Conservation (phyloP, 2,888 invertebrate species). For the Sphecodes monilicornis region DNA sequence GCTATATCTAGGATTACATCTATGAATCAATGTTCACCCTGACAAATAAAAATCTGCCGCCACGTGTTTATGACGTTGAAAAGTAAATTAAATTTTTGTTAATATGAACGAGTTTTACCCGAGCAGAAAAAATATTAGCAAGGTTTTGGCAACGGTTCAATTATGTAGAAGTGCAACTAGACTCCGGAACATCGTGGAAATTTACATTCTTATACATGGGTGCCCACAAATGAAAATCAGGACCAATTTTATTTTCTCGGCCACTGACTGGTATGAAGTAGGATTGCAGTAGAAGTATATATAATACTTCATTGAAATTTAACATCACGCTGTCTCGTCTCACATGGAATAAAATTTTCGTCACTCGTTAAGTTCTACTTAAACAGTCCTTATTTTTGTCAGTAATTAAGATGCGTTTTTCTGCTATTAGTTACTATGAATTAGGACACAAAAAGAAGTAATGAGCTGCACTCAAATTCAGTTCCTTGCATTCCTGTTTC, state of each 20-base stretch:
- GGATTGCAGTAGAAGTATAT: no score
- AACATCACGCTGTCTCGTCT: no score
- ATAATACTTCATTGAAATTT: no score
- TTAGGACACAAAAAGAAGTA: no score
- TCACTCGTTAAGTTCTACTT: no score
- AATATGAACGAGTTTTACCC: not conserved
- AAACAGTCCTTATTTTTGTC: no score
- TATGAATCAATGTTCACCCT: not conserved
- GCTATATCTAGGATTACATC: not conserved
- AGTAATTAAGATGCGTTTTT: no score
- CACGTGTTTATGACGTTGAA: not conserved
- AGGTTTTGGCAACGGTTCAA: not conserved
- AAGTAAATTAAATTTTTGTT: not conserved
- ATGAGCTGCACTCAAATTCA: no score
- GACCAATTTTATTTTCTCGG: not conserved
- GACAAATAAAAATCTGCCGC: not conserved
- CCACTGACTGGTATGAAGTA: not conserved
- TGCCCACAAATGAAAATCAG: not conserved
- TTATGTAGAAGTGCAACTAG: not conserved
- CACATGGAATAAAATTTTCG: no score
- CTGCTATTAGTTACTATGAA: no score
- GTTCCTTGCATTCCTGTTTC: no score
- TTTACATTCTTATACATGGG: not conserved
- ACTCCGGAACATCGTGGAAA: not conserved
- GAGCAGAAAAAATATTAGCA: not conserved